Evolutionary conservation across 2,888 invertebrate genomes (phyloP).

Genomic region (Harmothoe impar): DNA sequence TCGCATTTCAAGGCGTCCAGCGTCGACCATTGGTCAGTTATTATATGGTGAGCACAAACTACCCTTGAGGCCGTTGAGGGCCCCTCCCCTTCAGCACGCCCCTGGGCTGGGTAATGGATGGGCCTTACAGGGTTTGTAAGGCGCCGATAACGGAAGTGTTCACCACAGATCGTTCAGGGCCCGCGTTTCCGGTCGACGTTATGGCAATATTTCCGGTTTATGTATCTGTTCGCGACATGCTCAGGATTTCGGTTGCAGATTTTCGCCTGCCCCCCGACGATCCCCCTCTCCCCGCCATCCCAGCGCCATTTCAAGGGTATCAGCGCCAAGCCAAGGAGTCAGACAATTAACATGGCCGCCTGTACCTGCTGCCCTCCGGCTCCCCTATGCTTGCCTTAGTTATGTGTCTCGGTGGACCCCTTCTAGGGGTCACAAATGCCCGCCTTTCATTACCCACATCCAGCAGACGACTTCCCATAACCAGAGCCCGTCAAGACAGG

Average conservation of each 20-base stretch:
- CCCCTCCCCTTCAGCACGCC: background rate
- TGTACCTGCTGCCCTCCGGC: background rate
- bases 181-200: slow-evolving; percentile 19
- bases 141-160: slow-evolving; percentile 26
- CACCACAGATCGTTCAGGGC: slow-evolving; percentile 14
- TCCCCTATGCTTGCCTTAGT: background rate
- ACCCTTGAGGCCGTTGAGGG: background rate
- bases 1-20: slow-evolving; percentile 24
- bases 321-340: background rate
- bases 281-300: background rate
- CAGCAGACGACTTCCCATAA: background rate
- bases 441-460: slow-evolving; percentile 25
- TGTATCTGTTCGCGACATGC: slow-evolving; percentile 45
- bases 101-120: background rate
- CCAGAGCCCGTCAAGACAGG: slow-evolving; percentile 3
- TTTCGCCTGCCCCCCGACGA: background rate
- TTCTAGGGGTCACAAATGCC: slow-evolving; percentile 14
- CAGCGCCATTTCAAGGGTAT: slow-evolving; percentile 1
- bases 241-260: background rate
- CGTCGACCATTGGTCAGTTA: slow-evolving; percentile 17
- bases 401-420: slow-evolving; percentile 17
- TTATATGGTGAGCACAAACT: slow-evolving; percentile 24
- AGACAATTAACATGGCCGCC: slow-evolving; percentile 34
- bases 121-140: background rate
- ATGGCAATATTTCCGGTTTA: slow-evolving; percentile 35